Evolutionary conservation across 2,888 invertebrate genomes (phyloP).

Genomic region (Timema cristinae): DNA sequence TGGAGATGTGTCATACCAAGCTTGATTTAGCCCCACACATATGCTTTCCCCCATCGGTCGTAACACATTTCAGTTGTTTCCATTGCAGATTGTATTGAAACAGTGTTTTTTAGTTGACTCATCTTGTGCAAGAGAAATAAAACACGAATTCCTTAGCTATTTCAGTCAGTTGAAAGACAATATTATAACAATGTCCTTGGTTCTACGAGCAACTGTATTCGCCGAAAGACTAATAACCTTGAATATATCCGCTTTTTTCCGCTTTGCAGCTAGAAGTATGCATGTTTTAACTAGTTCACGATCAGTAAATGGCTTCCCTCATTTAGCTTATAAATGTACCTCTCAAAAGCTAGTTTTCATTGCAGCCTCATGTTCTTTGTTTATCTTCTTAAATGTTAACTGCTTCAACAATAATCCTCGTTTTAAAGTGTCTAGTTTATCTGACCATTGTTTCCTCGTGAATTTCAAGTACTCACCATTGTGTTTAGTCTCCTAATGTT

Average conservation of each 20-base stretch:
- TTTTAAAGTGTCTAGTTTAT: neutral
- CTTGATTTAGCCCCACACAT: neutral
- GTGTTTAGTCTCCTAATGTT: neutral
- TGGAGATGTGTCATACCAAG: neutral
- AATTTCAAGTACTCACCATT: neutral
- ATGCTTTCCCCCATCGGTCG: constrained; percentile 1
- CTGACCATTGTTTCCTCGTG: neutral
- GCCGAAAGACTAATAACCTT: neutral
- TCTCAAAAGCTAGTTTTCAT: neutral
- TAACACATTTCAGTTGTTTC: neutral
- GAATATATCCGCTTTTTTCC: constrained; percentile 7
- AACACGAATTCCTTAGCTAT: neutral
- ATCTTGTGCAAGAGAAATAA: neutral
- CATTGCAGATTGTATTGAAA: constrained; percentile 6
- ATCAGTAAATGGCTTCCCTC: constrained; percentile 14
- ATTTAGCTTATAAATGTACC: neutral
- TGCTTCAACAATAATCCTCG: neutral
- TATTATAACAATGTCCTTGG: neutral
- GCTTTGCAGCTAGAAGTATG: constrained; percentile 4
- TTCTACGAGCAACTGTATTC: neutral
- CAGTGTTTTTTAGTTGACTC: constrained; percentile 6
- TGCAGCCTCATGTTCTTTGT: neutral
- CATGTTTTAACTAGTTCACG: constrained; percentile 7
- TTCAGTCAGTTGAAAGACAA: neutral
- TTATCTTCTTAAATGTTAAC: neutral